Base-by-base conservation (phyloP, 2,797 vertebrate genomes). In the Leptoclinus maculatus region DNA sequence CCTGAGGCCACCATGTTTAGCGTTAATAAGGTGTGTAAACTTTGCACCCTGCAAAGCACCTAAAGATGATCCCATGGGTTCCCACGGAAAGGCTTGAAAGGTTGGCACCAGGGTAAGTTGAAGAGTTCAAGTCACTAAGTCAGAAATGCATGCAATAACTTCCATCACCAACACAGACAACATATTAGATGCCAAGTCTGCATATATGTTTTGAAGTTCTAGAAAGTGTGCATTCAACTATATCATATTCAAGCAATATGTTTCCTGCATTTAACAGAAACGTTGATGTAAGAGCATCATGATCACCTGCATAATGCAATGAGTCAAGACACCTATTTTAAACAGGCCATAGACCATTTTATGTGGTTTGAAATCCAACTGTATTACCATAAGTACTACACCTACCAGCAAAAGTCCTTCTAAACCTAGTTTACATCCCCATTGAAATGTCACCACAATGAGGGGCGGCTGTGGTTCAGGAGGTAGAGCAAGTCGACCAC, bases 31-130 rank as follows among this genome's bases (percentile, higher is more conserved):
- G 89, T 64, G 88, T 85, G 38, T 7, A 78, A 59, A 88, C 78
- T 82, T 92, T 67, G 66, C 90, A 92, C 88, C 86, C 68, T 39
- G 49, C 10, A 17, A 70, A 86, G 85, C 87, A 90, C 90, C 85
- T 69, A 51, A 14, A 69, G 58, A 27, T 17, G 27, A 77, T 51
- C 23, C 54, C 29, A 36, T n/a, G 32, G 47, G 68, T 89, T 92
- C 90, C 88, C 92, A 80, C n/a, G 3, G 80, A 72, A 41, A 17
- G 3, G 21, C 49, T 47, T 5, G 6, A 57, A 32, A 67, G 43
- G 32, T 9, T 39, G 58, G 56, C 77, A 72, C 69, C 59, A 0
- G 38, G 32, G 29, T 41, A 2, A 49, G 71, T 39, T 43, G 38
- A 73, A 68, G 66, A 79, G 82, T 68, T 83, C 60, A 78, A 53